Evolutionary conservation across 2,888 invertebrate genomes (phyloP).

Genomic region (Lamellibrachia columna): DNA sequence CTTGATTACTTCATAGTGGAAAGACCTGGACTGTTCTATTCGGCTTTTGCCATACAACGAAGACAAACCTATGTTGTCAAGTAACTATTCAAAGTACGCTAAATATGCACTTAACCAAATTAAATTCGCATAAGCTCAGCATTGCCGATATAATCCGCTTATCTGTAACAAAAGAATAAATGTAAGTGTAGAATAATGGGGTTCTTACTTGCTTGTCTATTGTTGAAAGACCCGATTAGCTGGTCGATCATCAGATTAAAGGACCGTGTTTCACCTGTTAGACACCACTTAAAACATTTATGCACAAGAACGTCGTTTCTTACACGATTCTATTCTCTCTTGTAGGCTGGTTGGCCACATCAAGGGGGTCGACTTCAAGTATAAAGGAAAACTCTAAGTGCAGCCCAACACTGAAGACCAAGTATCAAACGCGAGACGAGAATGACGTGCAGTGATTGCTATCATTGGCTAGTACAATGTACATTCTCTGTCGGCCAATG

Average conservation of each 20-base stretch:
- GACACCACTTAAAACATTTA: neutral
- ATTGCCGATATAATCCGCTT: too few relatives aligned
- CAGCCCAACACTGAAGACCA: neutral
- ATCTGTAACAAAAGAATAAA: neutral
- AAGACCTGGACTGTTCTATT: too few relatives aligned
- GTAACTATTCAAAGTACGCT: neutral
- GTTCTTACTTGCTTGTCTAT: neutral
- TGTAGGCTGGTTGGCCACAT: slow-evolving; percentile 35
- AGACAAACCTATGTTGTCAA: neutral
- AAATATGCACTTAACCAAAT: neutral
- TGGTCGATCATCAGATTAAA: neutral
- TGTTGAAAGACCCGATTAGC: neutral
- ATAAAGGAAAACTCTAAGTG: slow-evolving; percentile 32
- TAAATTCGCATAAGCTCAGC: neutral
- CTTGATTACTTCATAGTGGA: too few relatives aligned
- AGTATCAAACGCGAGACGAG: neutral
- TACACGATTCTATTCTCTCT: neutral
- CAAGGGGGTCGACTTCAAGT: slow-evolving; percentile 33
- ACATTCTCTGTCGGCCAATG: neutral
- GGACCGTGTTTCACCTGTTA: neutral
- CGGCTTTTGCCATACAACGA: neutral
- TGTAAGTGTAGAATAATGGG: neutral
- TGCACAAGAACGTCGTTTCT: neutral
- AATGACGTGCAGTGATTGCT: neutral
- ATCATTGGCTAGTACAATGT: neutral